phyloP scores from a whole-genome alignment of 2,113 vertebrate species.

The Poecile atricapillus region DNA sequence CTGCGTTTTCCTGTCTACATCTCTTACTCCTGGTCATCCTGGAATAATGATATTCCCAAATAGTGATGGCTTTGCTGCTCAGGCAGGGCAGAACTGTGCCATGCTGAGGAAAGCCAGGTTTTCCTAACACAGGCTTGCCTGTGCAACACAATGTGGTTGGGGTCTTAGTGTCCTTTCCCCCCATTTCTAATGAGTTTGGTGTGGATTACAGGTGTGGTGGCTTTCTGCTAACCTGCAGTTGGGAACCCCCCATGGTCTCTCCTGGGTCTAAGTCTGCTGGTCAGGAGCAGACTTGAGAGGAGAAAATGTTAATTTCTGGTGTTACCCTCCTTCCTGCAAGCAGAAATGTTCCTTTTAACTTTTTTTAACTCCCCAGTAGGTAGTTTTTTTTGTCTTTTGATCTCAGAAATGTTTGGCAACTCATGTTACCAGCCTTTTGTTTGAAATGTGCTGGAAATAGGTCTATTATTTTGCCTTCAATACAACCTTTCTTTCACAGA shows the following conservation, averaged over 20 bases:
- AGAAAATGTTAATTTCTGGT: not conserved
- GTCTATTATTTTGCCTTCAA: not conserved
- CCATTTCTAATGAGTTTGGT: not conserved
- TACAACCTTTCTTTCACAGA: not conserved
- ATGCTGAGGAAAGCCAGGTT: not conserved
- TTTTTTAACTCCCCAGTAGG: not conserved
- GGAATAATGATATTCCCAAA: not conserved
- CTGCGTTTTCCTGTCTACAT: not conserved
- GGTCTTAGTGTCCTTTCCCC: not conserved
- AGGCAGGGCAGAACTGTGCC: not conserved
- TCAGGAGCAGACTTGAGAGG: not conserved
- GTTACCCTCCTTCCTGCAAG: not conserved
- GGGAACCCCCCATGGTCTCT: not conserved
- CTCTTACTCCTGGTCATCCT: not conserved
- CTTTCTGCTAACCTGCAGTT: not conserved
- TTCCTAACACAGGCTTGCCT: not conserved
- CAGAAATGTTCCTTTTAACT: not conserved
- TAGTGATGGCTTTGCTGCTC: not conserved
- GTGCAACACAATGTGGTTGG: not conserved
- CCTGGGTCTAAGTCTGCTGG: not conserved
- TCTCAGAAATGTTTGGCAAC: not conserved
- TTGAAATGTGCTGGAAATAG: not conserved
- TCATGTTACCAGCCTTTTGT: not conserved
- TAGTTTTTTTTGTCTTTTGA: not conserved
- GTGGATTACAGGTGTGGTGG: not conserved